These are phyloP conservation scores for Toxotes chatareus DNA, from an alignment of 2,113 vertebrate species.

Conservation along the genomic window DNA sequence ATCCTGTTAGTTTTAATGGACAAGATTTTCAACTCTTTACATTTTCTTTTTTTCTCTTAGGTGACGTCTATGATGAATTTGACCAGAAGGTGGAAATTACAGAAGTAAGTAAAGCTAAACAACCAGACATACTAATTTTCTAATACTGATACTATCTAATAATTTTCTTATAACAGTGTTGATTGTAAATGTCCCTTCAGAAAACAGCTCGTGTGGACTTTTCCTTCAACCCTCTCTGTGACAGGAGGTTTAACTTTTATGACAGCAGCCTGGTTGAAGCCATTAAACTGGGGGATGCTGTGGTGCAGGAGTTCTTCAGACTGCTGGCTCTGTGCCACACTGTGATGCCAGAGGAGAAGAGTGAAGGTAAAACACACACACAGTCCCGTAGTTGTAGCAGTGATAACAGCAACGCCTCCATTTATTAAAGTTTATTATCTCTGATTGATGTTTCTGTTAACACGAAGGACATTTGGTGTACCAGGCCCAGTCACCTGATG, in stretches of 20 bases:
- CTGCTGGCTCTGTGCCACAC: conserved; percentile 93
- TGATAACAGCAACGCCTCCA: neutral
- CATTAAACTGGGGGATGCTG: conserved; percentile 84
- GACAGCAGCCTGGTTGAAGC: conserved; percentile 88
- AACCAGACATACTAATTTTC: neutral
- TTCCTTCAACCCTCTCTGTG: conserved; percentile 88
- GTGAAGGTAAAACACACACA: conserved; percentile 80
- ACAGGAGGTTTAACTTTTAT: conserved; percentile 88
- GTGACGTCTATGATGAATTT: conserved; percentile 83
- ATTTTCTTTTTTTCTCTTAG: conserved; percentile 69
- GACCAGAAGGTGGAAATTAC: conserved; percentile 83
- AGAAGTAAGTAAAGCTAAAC: conserved; percentile 73
- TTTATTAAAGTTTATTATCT: conserved; percentile 47
- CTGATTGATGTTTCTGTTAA: conserved; percentile 10
- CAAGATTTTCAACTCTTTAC: neutral
- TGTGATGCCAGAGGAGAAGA: conserved; percentile 93
- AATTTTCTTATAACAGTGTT: neutral
- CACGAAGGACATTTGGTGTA: conserved; percentile 88
- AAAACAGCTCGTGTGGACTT: conserved; percentile 86
- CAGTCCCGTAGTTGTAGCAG: neutral
- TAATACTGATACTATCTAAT: neutral
- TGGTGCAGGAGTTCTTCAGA: conserved; percentile 91
- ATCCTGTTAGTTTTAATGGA: neutral
- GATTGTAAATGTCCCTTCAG: conserved; percentile 53
- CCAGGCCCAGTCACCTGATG: conserved; percentile 94